Conservation (phyloP, 2,113 vertebrate species). For the Euleptes europaea region DNA sequence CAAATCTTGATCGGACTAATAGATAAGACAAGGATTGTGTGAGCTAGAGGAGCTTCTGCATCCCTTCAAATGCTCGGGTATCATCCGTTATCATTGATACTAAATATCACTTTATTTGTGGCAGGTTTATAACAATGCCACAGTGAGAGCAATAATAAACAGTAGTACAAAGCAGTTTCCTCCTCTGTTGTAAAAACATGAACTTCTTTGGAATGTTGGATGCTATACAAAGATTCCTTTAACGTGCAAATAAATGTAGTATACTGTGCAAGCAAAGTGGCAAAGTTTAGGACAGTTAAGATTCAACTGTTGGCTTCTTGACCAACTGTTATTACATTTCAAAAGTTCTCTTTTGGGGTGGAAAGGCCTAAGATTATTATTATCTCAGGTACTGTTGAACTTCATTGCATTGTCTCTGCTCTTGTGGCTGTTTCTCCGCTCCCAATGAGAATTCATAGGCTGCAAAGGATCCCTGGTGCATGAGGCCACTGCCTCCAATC, state of each 20-base stretch:
- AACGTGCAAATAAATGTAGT: slow-evolving; percentile 35
- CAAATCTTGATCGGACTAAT: no score
- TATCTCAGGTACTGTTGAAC: not conserved
- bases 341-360: not conserved
- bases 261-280: not conserved
- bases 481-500: no score
- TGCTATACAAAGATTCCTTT: slow-evolving; percentile 6
- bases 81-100: not conserved
- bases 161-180: slow-evolving; percentile 20
- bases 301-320: not conserved
- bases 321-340: not conserved
- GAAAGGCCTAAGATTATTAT: not conserved
- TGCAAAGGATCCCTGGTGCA: no score
- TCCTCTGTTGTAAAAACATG: not conserved
- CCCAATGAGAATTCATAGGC: not conserved
- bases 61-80: not conserved
- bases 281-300: not conserved
- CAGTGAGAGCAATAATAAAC: slow-evolving; percentile 45
- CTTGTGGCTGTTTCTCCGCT: not conserved
- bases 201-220: slow-evolving; percentile 13
- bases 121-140: slow-evolving; percentile 34
- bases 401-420: not conserved
- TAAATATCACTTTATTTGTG: not conserved
- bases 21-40: no score
- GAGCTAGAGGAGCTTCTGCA: not conserved